Base-by-base conservation (phyloP, 2,113 vertebrate genomes). In the Xerus inauris region DNA sequence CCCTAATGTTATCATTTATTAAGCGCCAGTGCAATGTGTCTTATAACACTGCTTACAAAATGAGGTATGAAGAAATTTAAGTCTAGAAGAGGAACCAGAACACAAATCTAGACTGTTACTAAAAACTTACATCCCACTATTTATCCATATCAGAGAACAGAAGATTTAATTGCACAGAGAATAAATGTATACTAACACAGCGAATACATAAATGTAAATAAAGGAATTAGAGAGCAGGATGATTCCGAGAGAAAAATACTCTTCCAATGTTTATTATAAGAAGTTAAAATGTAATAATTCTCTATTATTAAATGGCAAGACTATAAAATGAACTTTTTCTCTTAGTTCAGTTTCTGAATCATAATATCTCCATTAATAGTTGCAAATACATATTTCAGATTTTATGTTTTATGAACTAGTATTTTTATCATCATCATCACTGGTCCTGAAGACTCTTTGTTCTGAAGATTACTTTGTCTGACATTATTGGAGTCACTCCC, bases 311-410 rank as follows among this genome's bases (percentile, higher is more conserved):
- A 89, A 59, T 62, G 24, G 59, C 59, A 62, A 62, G 32, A 64
- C 19, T 80, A 72, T 6, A 93, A 59, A 75, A 94, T 69, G 86
- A 73, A 89, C n/a, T 67, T 89, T 54, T 87, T 94, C 59, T 94
- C 76, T 81, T 86, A 51, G 54, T 73, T 57, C 54, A 28, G 59
- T 62, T 62, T 24, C 59, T 62, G 59, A 9, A 28, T 62, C 59
- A 62, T 62, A 62, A 57, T 62, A 62, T 26, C 26, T 67, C 75
- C 81, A 86, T 49, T 67, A 67, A 14, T 49, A 67, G 12, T 40
- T 47, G 47, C 24, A 87, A 77, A 94, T 65, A 83, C 6, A 40
- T 65, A 77, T 38, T 87, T 87, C 82, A 17, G n/a, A 82, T 62
- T 82, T 62, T 51, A 72, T 30, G 12, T 82, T 40, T 69, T 45